Conservation (phyloP, 2,113 vertebrate species). For the Ceratotherium simum region DNA sequence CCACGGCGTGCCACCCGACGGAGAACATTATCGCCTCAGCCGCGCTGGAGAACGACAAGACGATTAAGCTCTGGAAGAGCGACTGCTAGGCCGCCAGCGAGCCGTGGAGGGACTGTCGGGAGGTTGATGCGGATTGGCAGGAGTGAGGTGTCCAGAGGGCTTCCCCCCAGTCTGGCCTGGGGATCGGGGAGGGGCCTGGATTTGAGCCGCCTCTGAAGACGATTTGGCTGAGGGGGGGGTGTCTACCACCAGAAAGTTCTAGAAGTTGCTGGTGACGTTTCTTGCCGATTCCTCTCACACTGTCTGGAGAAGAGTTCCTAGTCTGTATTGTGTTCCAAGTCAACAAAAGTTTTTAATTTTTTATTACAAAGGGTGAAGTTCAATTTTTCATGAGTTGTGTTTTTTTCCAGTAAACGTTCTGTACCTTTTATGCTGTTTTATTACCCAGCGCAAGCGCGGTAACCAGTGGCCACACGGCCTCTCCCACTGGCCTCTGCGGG, state of each 20-base stretch:
- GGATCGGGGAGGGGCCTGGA: conserved; percentile 62
- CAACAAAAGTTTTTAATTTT: conserved; percentile 75
- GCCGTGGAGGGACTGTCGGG: conserved; percentile 73
- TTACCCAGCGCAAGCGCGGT: conserved; percentile 74
- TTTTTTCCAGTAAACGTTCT: conserved; percentile 79
- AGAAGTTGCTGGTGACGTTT: conserved; percentile 68
- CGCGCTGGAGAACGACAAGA: conserved; percentile 99
- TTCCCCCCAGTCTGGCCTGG: conserved; percentile 65
- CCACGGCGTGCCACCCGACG: conserved; percentile 98
- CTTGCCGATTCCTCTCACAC: conserved; percentile 48
- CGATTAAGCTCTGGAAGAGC: conserved; percentile 99
- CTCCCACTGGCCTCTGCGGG: conserved; percentile 61
- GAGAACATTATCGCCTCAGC: conserved; percentile 99
- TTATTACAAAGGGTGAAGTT: conserved; percentile 79
- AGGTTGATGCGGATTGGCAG: conserved; percentile 63
- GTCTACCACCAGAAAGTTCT: conserved; percentile 62
- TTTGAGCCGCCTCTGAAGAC: neutral
- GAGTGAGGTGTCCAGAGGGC: conserved; percentile 55
- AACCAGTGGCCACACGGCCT: conserved; percentile 64
- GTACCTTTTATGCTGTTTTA: conserved; percentile 72
- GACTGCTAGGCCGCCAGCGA: conserved; percentile 92
- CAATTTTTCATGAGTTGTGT: conserved; percentile 79
- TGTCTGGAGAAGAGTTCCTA: conserved; percentile 60
- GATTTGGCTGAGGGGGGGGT: neutral
- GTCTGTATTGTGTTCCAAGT: conserved; percentile 78